Evolutionary conservation across 2,113 vertebrate genomes (phyloP).

Genomic region (Cephalopholis sonnerati): DNA sequence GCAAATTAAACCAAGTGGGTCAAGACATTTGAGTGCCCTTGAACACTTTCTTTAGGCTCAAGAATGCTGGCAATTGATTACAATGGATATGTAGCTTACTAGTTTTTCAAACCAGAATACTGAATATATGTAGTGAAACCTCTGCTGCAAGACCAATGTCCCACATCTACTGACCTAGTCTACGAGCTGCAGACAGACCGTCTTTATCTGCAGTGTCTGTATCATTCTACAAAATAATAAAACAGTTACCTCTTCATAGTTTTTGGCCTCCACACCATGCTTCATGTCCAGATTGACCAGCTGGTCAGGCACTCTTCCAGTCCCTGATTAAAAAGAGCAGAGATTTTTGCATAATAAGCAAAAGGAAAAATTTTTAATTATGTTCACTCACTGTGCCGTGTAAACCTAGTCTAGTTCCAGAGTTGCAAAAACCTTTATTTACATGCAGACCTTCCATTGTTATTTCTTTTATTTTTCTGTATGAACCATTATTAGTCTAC

Average conservation of each 20-base stretch:
- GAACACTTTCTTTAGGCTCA: background rate
- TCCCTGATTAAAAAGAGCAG: conserved; percentile 86
- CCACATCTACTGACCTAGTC: conserved; percentile 1
- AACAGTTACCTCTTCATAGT: conserved; percentile 95
- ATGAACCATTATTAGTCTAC: background rate
- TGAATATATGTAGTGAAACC: background rate
- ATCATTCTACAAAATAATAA: background rate
- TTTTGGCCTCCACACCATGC: conserved; percentile 98
- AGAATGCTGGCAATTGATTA: background rate
- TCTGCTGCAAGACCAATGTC: background rate
- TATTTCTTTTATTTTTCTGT: background rate
- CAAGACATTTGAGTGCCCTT: background rate
- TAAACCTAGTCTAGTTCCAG: background rate
- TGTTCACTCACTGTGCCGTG: background rate
- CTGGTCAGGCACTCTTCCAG: conserved; percentile 96
- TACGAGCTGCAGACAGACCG: background rate
- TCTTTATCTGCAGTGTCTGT: background rate
- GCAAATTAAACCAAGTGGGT: background rate
- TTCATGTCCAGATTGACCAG: conserved; percentile 98
- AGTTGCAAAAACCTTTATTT: background rate
- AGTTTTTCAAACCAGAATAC: background rate
- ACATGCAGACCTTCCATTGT: background rate
- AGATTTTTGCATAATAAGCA: background rate
- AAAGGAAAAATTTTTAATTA: background rate
- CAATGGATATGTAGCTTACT: background rate